Conservation (phyloP, 2,888 invertebrate genomes). For the Eupeodes luniger region DNA sequence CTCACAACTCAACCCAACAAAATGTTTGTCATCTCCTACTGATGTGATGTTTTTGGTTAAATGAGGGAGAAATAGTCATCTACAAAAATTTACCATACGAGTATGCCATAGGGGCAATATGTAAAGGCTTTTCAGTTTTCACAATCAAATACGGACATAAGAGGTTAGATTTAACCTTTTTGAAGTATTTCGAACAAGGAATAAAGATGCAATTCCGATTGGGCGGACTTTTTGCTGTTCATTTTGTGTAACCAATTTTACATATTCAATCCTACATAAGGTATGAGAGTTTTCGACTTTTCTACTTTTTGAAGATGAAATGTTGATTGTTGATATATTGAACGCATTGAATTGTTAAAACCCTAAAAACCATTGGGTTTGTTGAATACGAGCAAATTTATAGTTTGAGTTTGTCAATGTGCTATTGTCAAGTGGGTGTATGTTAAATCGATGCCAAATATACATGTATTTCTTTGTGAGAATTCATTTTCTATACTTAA, state of each 20-base stretch:
- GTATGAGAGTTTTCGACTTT: neutral
- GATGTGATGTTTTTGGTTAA: neutral
- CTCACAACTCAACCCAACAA: neutral
- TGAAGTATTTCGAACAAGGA: neutral
- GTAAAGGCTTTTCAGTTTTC: neutral
- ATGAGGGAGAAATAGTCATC: conserved; percentile 8
- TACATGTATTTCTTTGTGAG: neutral
- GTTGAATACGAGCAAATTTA: neutral
- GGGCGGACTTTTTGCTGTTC: conserved; percentile 4
- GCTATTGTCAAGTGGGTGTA: neutral
- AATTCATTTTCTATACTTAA: neutral
- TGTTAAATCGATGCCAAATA: neutral
- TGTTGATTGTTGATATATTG: neutral
- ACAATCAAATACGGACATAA: conserved; percentile 11
- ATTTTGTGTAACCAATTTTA: conserved; percentile 2
- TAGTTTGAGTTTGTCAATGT: neutral
- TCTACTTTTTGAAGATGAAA: conserved; percentile 5
- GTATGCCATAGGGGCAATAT: too few species aligned
- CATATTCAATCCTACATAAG: neutral
- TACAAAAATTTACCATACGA: neutral
- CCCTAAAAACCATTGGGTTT: neutral
- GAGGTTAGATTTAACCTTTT: neutral
- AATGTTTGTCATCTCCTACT: neutral
- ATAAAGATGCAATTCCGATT: conserved; percentile 17
- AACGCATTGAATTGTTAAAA: neutral